Base-by-base conservation (phyloP, 2,888 invertebrate species). In the Drosophila barbarae region DNA sequence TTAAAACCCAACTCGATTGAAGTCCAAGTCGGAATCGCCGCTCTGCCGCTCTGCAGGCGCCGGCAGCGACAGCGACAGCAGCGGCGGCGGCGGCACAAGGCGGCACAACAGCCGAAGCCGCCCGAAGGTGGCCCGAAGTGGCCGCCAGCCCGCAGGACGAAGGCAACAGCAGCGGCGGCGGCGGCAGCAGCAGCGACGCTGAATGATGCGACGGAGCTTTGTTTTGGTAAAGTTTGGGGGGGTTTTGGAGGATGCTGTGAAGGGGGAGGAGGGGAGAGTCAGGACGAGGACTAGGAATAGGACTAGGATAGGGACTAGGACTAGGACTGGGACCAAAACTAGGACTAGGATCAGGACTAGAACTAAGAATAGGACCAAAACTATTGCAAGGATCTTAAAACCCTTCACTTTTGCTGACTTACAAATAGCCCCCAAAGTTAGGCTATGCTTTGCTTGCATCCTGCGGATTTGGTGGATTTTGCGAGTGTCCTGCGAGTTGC, bases 1-100 rank as follows among this genome's bases (percentile, higher is more conserved):
- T 84, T 74, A 75, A 84, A 86, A 76, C 75, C 77, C 74, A 85
- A 84, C 80, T 78, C 85, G 76, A 78, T 76, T 80, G 78, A 86
- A 84, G 81, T 86, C 72, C 71, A 78, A 76, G 71, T 63, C 57
- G 69, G 34, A 30, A 69, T 34, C 59, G 56, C 59, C 65, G 59
- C 73, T 46, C 46, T 46, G 46, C 13, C 34, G 26, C 72, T 76
- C 72, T 65, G 69, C 69, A 71, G 73, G 52, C 61, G 36, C 34
- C 58, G 52, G 51, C 68, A 67, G 51, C 58, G 53, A 57, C 70
- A 36, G n/a, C 26, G 9, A 26, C 42, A 9, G n/a, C 39, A 3
- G 41, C 59, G n/a, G 54, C 49, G 39, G 54, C 60, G 66, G 53
- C 56, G 36, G 50, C 53, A 28, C 28, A 23, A 23, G 41, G 23